A percentile compares a stretch with the other conserved stretches of the same genome.
Conservation (phyloP, 2,797 vertebrate species). For the Hozukius guyotensis region DNA sequence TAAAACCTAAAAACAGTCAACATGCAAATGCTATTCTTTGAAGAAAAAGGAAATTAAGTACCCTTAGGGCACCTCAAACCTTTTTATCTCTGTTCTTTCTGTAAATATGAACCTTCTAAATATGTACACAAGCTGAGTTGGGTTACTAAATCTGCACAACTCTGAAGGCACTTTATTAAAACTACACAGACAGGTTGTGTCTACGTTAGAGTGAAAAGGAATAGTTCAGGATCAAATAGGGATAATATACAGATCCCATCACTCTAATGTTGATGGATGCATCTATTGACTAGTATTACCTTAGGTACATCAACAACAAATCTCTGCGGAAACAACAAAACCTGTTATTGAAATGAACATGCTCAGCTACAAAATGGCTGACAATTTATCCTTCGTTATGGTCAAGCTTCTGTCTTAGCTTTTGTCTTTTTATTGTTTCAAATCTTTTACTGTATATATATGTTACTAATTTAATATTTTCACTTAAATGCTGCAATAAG, state of each 20-base stretch:
- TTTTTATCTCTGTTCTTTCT: constrained; percentile 63
- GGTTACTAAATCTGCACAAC: constrained; percentile 82
- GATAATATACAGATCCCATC: constrained; percentile 22
- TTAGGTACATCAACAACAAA: constrained; percentile 12
- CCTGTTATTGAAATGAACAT: constrained; percentile 37
- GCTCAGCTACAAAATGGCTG: constrained; percentile 31
- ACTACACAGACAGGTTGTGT: constrained; percentile 64
- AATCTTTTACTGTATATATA: constrained; percentile 46
- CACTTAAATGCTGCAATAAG: constrained; percentile 60
- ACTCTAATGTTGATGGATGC: constrained; percentile 8
- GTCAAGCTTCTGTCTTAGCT: constrained; percentile 25
- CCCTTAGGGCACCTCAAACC: constrained; percentile 45
- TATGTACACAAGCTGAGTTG: constrained; percentile 75
- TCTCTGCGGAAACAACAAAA: constrained; percentile 27
- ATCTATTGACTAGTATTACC: constrained; percentile 23
- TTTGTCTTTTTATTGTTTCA: constrained; percentile 34
- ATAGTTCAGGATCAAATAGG: constrained; percentile 52
- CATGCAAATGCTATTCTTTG: constrained; percentile 45
- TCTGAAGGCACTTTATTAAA: constrained; percentile 87
- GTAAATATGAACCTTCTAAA: constrained; percentile 73
- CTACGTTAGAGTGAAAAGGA: constrained; percentile 34
- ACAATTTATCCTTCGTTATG: constrained; percentile 24
- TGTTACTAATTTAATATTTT: constrained; percentile 65
- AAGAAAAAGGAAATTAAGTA: constrained; percentile 16
- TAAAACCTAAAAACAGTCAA: constrained; percentile 40